Percentiles rank a stretch among this genome's conserved stretches.
phyloP scores from a whole-genome alignment of 1,140 invertebrate species.

The Drosophila orena region DNA sequence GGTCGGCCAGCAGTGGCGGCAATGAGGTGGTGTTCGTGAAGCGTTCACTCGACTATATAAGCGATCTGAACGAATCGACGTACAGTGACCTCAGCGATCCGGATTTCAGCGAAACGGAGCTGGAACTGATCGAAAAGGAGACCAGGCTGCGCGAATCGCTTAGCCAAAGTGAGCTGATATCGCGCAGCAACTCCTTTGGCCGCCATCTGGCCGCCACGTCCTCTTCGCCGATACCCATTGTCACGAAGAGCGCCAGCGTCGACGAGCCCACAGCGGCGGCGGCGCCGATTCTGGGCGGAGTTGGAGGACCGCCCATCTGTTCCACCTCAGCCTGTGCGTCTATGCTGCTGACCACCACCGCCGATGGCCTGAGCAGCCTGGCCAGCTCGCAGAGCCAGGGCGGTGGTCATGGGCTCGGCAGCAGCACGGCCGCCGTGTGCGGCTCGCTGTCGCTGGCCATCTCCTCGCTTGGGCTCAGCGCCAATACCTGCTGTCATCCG shows the following conservation, averaged over 20 bases:
- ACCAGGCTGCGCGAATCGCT: conserved; percentile 77
- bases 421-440: conserved; percentile 81
- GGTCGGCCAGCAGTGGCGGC: background rate
- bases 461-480: conserved; percentile 77
- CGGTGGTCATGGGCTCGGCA: conserved; percentile 52
- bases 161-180: conserved; percentile 80
- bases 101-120: conserved; percentile 87
- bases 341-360: conserved; percentile 12
- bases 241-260: conserved; percentile 84
- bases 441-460: conserved; percentile 82
- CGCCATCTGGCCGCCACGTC: conserved; percentile 76
- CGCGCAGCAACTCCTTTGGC: conserved; percentile 84
- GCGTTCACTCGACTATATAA: conserved; percentile 87
- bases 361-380: conserved; percentile 31
- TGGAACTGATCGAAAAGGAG: conserved; percentile 87
- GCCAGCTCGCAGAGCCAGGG: conserved; percentile 42
- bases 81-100: conserved; percentile 88
- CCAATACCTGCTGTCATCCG: conserved; percentile 43
- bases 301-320: conserved; percentile 28
- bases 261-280: conserved; percentile 75
- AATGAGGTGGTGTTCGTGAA: conserved; percentile 85
- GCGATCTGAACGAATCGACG: conserved; percentile 87
- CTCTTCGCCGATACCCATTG: conserved; percentile 83
- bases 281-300: conserved; percentile 8
- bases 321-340: conserved; percentile 51